Evolutionary conservation across 2,113 vertebrate genomes (phyloP).

Genomic region (Pterocles orientalis): DNA sequence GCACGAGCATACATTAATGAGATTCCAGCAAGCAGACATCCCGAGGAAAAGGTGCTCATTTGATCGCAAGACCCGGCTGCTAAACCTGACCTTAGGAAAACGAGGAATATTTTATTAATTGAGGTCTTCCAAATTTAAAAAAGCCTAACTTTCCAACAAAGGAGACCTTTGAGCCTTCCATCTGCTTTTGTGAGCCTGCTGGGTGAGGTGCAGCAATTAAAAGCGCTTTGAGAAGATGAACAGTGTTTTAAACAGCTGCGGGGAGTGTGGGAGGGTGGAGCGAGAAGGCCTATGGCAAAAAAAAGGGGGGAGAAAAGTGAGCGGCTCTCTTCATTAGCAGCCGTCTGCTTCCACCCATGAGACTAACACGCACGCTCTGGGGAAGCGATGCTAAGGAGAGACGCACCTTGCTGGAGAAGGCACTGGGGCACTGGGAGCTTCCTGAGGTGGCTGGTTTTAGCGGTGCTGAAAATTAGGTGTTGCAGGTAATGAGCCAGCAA

Average conservation of each 20-base stretch:
- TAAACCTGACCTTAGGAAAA: constrained; percentile 38
- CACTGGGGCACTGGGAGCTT: background rate
- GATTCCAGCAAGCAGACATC: background rate
- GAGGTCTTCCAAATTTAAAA: constrained; percentile 19
- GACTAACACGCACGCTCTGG: background rate
- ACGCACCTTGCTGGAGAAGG: background rate
- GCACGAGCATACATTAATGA: background rate
- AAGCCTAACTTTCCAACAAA: background rate
- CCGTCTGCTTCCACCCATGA: background rate
- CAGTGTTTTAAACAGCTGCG: background rate
- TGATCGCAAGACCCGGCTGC: background rate
- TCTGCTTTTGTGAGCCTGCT: background rate
- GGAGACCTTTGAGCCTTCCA: constrained; percentile 25
- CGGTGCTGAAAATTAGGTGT: background rate
- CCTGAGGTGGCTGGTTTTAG: background rate
- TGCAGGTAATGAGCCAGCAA: constrained; percentile 1
- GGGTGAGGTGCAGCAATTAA: constrained; percentile 46
- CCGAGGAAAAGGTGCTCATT: constrained; percentile 1
- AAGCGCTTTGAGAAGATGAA: constrained; percentile 17
- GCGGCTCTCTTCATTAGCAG: no score
- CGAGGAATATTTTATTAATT: constrained; percentile 47
- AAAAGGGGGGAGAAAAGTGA: background rate
- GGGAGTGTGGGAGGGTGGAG: background rate
- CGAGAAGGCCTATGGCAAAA: background rate
- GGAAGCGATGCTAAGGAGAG: background rate